phyloP scores from a whole-genome alignment of 2,113 vertebrate species.

The Thunnus maccoyii region DNA sequence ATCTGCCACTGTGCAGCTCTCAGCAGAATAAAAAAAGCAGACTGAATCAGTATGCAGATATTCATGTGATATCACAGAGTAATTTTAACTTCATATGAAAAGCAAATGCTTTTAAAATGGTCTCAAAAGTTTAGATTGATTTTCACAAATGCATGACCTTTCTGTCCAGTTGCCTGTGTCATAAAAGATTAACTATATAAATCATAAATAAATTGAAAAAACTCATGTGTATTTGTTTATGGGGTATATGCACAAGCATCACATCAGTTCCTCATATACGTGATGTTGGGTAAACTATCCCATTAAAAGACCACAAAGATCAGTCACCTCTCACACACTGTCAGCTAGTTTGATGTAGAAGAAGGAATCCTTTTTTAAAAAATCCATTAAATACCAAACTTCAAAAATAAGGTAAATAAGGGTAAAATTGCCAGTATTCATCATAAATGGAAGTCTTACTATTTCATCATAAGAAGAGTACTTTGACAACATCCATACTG shows the following conservation, averaged over 20 bases:
- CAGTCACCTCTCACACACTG: background rate
- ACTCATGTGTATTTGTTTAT: background rate
- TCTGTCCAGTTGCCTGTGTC: background rate
- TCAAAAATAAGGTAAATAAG: background rate
- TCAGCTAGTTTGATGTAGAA: background rate
- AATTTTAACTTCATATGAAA: background rate
- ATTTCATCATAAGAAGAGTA: background rate
- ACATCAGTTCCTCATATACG: background rate
- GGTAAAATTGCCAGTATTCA: background rate
- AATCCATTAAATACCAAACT: background rate
- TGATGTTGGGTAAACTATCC: background rate
- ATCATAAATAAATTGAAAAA: background rate
- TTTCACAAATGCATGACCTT: background rate
- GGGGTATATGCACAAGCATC: too few species aligned
- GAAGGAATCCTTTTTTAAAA: background rate
- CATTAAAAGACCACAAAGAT: constrained; percentile 10
- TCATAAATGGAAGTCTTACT: background rate
- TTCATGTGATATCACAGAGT: constrained; percentile 5
- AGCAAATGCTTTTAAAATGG: constrained; percentile 8
- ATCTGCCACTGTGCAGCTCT: background rate
- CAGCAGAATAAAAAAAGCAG: background rate
- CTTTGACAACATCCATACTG: too few species aligned
- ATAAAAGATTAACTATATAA: background rate
- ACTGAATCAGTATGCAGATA: background rate
- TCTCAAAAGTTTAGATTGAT: background rate